A percentile compares a stretch with the other conserved stretches of the same genome.
Conservation (phyloP, 1,140 invertebrate species). For the Dufourea novaeangliae region DNA sequence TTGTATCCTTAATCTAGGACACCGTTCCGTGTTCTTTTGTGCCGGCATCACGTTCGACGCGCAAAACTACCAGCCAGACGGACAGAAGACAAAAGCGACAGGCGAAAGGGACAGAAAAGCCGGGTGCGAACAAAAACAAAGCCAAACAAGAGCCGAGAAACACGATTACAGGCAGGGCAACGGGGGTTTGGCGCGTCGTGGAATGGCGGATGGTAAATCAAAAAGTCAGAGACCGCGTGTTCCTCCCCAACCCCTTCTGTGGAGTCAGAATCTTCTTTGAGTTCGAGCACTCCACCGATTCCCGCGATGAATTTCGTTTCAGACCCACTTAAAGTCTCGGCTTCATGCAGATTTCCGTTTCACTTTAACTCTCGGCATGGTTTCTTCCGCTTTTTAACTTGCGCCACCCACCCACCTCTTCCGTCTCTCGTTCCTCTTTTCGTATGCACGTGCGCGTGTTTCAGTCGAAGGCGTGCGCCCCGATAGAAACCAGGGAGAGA, state of each 20-base stretch:
- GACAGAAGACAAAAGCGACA: constrained; percentile 3
- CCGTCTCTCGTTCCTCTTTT: background rate
- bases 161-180: constrained; percentile 33
- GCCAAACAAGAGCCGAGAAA: constrained; percentile 33
- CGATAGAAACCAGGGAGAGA: too few relatives aligned
- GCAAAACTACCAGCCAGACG: background rate
- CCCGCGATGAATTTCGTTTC: constrained; percentile 40
- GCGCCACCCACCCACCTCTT: too few relatives aligned
- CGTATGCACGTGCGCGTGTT: constrained; percentile 12
- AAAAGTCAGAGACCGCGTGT: constrained; percentile 27
- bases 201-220: constrained; percentile 15
- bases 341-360: constrained; percentile 37
- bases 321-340: constrained; percentile 32
- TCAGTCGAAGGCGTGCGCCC: background rate
- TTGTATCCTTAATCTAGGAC: constrained; percentile 16
- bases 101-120: background rate
- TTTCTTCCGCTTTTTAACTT: constrained; percentile 47
- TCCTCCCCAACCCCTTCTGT: background rate
- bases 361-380: constrained; percentile 1
- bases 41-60: constrained; percentile 12
- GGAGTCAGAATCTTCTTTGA: constrained; percentile 31
- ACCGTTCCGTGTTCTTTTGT: background rate
- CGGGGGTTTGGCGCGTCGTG: too few relatives aligned
- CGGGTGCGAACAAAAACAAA: constrained; percentile 15
- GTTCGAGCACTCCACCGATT: background rate